Conservation (phyloP, 2,888 invertebrate genomes). For the Hecatera dysodea region DNA sequence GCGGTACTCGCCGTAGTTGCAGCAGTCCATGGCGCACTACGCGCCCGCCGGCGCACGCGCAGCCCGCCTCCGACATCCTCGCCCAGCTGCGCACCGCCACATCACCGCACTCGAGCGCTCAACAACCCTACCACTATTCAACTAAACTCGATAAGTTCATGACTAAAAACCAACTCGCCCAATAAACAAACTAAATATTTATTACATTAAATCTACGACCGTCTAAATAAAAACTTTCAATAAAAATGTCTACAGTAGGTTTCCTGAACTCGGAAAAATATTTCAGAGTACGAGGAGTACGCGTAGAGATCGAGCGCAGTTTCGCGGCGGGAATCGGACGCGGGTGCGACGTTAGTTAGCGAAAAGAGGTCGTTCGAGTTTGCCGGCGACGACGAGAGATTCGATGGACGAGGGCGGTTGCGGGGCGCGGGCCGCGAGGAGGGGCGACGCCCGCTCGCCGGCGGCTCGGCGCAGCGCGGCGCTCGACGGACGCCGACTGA, state of each 20-base stretch:
- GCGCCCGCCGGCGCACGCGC: conserved; percentile 81
- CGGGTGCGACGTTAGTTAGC: conserved; percentile 89
- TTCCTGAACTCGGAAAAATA: conserved; percentile 63
- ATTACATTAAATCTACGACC: conserved; percentile 37
- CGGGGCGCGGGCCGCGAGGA: conserved; percentile 77
- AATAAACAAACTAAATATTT: conserved; percentile 40
- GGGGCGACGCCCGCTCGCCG: conserved; percentile 86
- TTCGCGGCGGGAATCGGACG: conserved; percentile 87
- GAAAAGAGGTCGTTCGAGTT: conserved; percentile 90
- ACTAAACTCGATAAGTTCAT: conserved; percentile 57
- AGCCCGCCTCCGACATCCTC: conserved; percentile 72
- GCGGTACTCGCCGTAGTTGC: conserved; percentile 89
- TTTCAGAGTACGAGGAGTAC: conserved; percentile 64
- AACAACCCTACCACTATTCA: conserved; percentile 63
- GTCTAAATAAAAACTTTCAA: conserved; percentile 40
- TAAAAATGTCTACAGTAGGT: conserved; percentile 54
- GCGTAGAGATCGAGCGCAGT: conserved; percentile 83
- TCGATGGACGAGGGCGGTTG: conserved; percentile 73
- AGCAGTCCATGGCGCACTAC: conserved; percentile 88
- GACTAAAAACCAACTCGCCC: conserved; percentile 45
- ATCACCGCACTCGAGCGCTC: conserved; percentile 76
- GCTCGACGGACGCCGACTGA: conserved; percentile 90
- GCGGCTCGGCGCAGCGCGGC: conserved; percentile 90
- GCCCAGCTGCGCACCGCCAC: conserved; percentile 78
- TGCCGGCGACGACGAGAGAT: conserved; percentile 87